Evolutionary conservation across 2,888 invertebrate genomes (phyloP), one percentile per base, ranked within the genome.

Genomic region (Leucophenga maculata): DNA sequence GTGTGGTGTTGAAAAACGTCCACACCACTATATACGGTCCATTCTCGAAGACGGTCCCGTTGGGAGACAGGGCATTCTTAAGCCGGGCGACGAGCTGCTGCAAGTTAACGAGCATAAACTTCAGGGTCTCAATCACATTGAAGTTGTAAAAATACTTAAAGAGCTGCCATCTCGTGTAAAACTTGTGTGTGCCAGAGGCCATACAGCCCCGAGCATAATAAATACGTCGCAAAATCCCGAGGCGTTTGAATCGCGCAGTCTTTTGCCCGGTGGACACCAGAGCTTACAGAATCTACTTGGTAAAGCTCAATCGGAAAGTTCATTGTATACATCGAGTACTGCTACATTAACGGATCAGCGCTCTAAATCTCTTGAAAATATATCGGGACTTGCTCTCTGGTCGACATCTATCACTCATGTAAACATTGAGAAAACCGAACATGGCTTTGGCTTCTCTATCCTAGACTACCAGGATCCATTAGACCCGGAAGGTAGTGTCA

Each of bases 11-110:
- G 99, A 99, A 90, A 93, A 98, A 52, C 92, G 98, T 78, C 99
- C 99, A n/a, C 98, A 98, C 90, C 99, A 99, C 90, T 99, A 97
- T 87, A 98, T 99, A 82, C 92, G 99, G 77, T 97, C 97, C 44
- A 97, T 99, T 78, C 91, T 98, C 72, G 95, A 96, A 9, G 97
- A 98, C 85, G 99, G 99, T 3, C 99, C 99, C 0, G 98, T 99
- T 0, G 99, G 98, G 1, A 92, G 93, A 78, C 97, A 97, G 86
- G 97, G 96, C 1, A 92, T 93, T 70, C 91, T 99, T n/a, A 92
- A 92, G 83, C 96, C 97, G 68, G 98, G 99, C 14, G 99, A 99
- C 88, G 99, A 99, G 89, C 90, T 99, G 46, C 90, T 99, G 72
- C 94, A 98, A 93, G 98, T 97, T 1, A 99, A 99, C 88, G 97